Evolutionary conservation across 2,888 invertebrate species (phyloP).

Genomic region (Beris morrisii): DNA sequence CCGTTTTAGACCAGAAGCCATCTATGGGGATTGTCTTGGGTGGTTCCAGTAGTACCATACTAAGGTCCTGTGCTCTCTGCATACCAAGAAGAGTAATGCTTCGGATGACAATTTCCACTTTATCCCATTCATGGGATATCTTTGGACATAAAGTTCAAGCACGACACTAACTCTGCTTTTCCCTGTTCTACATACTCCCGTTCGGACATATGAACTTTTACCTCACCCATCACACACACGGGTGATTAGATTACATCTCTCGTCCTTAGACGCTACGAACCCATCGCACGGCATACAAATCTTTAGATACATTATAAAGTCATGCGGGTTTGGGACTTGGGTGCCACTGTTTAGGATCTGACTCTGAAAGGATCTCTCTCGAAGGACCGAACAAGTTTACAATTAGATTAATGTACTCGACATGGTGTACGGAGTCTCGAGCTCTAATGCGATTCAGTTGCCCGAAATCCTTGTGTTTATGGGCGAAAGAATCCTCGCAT

Average conservation of each 20-base stretch:
- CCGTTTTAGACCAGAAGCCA: slow-evolving; percentile 29
- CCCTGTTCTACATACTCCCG: slow-evolving; percentile 5
- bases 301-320: neutral
- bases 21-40: too few species aligned
- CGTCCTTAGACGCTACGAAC: neutral
- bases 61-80: too few species aligned
- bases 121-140: neutral
- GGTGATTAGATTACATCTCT: slow-evolving; percentile 11
- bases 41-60: too few species aligned
- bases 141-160: neutral
- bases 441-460: slow-evolving; percentile 28
- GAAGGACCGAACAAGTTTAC: slow-evolving; percentile 4
- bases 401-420: slow-evolving; percentile 28
- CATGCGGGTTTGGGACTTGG: neutral
- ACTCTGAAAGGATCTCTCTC: neutral
- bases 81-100: too few species aligned
- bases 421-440: neutral
- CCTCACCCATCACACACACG: slow-evolving; percentile 18
- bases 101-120: neutral
- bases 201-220: slow-evolving; percentile 9
- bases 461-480: slow-evolving; percentile 35
- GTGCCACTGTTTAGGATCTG: too few species aligned
- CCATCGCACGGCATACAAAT: neutral
- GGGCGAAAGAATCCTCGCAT: slow-evolving; percentile 32
- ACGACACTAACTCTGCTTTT: neutral